These are phyloP conservation scores for Cepaea nemoralis DNA, from an alignment of 1,140 invertebrate species.

Conservation along the genomic window DNA sequence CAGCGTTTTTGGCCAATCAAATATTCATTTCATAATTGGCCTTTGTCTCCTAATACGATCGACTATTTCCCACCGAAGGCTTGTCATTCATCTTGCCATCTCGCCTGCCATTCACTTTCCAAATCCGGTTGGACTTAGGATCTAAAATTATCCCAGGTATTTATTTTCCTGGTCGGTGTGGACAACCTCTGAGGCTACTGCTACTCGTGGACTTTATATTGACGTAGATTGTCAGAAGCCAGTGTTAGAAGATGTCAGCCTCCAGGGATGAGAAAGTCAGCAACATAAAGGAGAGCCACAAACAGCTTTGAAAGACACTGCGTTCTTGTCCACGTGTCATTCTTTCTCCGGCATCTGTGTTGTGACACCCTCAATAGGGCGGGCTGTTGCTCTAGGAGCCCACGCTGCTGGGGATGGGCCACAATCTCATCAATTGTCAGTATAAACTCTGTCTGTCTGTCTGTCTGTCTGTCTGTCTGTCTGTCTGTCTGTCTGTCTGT, in stretches of 20 bases:
- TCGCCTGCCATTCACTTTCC: background rate
- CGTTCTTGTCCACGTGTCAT: background rate
- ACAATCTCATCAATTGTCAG: too few relatives aligned
- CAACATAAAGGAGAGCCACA: background rate
- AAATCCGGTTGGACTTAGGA: background rate
- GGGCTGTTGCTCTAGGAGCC: background rate
- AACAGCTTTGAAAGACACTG: background rate
- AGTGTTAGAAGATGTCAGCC: background rate
- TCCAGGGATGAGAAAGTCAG: background rate
- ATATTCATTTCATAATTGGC: too few relatives aligned
- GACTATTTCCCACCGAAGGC: background rate
- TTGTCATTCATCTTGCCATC: background rate
- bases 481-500: background rate
- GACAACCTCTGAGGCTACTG: background rate
- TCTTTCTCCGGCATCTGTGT: background rate
- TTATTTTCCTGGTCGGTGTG: background rate
- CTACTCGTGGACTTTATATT: background rate
- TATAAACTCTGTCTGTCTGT: too few relatives aligned
- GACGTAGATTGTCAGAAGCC: conserved; percentile 1
- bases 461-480: conserved; percentile 7
- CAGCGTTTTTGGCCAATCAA: too few relatives aligned
- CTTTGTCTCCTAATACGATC: background rate
- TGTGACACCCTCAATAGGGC: background rate
- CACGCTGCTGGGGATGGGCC: background rate
- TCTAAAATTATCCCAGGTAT: background rate